phyloP scores from a whole-genome alignment of 2,888 invertebrate genomes.

The Unio delphinus region DNA sequence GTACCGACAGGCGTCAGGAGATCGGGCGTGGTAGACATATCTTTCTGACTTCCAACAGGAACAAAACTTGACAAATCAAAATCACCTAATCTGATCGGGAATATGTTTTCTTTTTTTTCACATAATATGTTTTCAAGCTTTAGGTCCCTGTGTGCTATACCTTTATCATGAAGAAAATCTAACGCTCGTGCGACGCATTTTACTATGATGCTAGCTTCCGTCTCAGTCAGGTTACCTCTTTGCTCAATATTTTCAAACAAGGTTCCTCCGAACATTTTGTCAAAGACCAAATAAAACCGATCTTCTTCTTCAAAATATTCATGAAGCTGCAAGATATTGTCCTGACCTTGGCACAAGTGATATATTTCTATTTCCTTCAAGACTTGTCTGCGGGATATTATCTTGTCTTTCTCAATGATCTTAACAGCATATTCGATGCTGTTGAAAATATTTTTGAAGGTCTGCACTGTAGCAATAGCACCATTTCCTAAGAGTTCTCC shows the following conservation, averaged over 20 bases:
- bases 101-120: constrained; percentile 83
- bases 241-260: constrained; percentile 93
- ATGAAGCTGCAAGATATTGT: no score
- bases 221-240: constrained; percentile 93
- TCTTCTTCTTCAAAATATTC: constrained; percentile 90
- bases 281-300: constrained; percentile 94
- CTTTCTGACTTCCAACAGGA: constrained; percentile 71
- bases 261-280: constrained; percentile 93
- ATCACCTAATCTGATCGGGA: constrained; percentile 98
- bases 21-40: constrained; percentile 48
- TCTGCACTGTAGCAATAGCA: no score
- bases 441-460: no score
- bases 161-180: constrained; percentile 79
- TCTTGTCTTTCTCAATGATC: no score
- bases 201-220: constrained; percentile 94
- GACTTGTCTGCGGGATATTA: no score
- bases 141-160: constrained; percentile 88
- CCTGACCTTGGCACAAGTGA: no score
- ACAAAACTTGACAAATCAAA: constrained; percentile 97
- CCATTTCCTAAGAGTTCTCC: no score
- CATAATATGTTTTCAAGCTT: constrained; percentile 99
- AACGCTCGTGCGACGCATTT: constrained; percentile 94
- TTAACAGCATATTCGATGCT: no score
- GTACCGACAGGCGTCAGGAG: constrained; percentile 74
- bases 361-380: no score